Evolutionary conservation across 2,888 invertebrate species (phyloP).

Genomic region (Smittia aterrima): DNA sequence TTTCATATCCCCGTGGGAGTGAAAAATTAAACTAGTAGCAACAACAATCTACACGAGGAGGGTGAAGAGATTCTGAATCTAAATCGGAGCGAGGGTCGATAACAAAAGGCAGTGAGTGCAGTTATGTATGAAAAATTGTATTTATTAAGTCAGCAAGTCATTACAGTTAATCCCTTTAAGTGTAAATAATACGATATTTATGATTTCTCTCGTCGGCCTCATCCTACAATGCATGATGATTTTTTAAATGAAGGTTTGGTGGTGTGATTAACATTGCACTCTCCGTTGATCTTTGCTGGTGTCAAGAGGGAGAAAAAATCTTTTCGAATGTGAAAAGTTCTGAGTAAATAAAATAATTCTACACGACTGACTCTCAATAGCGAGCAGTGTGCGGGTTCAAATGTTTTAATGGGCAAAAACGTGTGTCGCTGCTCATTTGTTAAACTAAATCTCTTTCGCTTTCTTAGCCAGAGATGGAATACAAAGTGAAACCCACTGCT

Average conservation of each 20-base stretch:
- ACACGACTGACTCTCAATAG: constrained; percentile 25
- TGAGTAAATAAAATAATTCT: constrained; percentile 41
- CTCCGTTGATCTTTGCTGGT: background rate
- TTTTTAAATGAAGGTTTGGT: constrained; percentile 37
- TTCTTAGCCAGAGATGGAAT: too few relatives aligned
- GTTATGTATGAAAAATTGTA: constrained; percentile 40
- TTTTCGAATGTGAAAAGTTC: constrained; percentile 29
- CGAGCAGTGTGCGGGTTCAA: background rate
- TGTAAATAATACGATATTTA: constrained; percentile 42
- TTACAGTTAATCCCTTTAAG: constrained; percentile 41
- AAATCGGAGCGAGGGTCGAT: background rate
- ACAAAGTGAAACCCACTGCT: background rate
- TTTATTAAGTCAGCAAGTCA: constrained; percentile 40
- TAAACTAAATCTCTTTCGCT: constrained; percentile 1
- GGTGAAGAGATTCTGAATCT: constrained; percentile 28
- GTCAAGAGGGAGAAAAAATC: background rate
- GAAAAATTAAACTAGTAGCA: constrained; percentile 11
- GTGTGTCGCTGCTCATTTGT: constrained; percentile 37
- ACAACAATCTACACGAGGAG: background rate
- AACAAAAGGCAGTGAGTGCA: constrained; percentile 27
- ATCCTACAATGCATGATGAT: constrained; percentile 26
- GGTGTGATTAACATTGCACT: constrained; percentile 22
- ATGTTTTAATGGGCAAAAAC: constrained; percentile 18
- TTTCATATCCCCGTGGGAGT: constrained; percentile 42
- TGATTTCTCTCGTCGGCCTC: constrained; percentile 10